Evolutionary conservation across 2,888 invertebrate species (phyloP).

Genomic region (Barypeithes pellucidus): DNA sequence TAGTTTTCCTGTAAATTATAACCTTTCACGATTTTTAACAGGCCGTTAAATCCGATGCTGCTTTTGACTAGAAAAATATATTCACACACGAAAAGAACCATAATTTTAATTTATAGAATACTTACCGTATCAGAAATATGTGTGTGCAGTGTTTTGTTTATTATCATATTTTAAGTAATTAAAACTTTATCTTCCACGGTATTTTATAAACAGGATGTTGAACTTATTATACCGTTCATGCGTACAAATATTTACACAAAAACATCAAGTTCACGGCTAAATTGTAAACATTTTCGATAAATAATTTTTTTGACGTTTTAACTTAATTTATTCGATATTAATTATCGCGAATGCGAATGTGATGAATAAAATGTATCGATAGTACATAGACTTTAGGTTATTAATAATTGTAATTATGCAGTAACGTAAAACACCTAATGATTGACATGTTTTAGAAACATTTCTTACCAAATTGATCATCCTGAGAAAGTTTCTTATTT

Average conservation of each 20-base stretch:
- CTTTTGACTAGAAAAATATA: too few species aligned
- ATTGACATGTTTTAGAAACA: too few species aligned
- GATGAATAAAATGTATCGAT: neutral
- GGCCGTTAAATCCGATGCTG: too few species aligned
- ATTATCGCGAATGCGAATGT: conserved; percentile 6
- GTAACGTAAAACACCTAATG: too few species aligned
- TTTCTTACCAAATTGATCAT: too few species aligned
- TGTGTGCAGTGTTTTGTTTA: conserved; percentile 11
- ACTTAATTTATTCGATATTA: neutral
- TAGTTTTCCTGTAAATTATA: too few species aligned
- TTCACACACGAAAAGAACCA: neutral
- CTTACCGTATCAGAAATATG: neutral
- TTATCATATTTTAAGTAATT: conserved; percentile 41
- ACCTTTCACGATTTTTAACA: too few species aligned
- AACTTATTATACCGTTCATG: conserved; percentile 39
- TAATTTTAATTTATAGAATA: neutral
- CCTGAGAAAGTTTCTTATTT: too few species aligned
- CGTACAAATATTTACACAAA: conserved; percentile 41
- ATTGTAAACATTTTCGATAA: conserved; percentile 23
- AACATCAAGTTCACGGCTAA: conserved; percentile 37
- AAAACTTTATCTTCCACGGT: conserved; percentile 34
- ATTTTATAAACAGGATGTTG: conserved; percentile 44
- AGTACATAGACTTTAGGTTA: neutral
- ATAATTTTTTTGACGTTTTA: conserved; percentile 9
- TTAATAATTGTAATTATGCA: neutral